Evolutionary conservation across 2,888 invertebrate genomes (phyloP), one percentile per base, ranked within the genome.

Genomic region (Dichetophora obliterata): DNA sequence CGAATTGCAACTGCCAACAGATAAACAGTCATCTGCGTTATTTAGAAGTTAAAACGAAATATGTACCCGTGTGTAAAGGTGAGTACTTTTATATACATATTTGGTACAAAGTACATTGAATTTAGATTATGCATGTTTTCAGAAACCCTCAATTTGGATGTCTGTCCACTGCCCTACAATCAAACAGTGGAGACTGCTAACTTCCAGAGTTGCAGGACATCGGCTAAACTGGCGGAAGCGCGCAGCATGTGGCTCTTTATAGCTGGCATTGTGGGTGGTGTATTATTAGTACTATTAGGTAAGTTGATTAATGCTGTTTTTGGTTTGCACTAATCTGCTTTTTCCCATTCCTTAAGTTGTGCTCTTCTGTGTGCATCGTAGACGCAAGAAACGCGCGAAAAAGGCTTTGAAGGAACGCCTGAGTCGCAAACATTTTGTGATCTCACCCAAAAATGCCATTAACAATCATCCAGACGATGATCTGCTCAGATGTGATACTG

Each of bases 131-230:
- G 14, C 6, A 43, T 3, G 9, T 24, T 81, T 81, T 8, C 79
- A 88, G 87, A 84, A 57, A 75, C 82, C 52, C 81, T 84, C 78
- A 85, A 85, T 72, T 79, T 76, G 27, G 81, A 80, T 43, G 78
- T 79, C 71, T 88, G 88, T 80, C 88, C 89, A 78, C 82, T 84
- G 83, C 84, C 87, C 81, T 87, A 86, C 79, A 88, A 88, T 81
- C 83, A 82, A 63, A 88, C 89, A 34, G 82, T 87, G 31, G 82
- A 86, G 65, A 84, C 88, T 78, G 77, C 78, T 57, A 82, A 84
- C 65, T 88, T 86, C 77, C 83, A 81, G 19, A 79, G 80, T 63
- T 88, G 88, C 75, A 82, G 84, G 76, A 76, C 77, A 24, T 82
- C 80, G 9, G 80, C 79, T 11, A 79, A 85, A 77, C 75, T 82